phyloP scores from a whole-genome alignment of 2,888 invertebrate genomes.

The Pediacus dermestoides region DNA sequence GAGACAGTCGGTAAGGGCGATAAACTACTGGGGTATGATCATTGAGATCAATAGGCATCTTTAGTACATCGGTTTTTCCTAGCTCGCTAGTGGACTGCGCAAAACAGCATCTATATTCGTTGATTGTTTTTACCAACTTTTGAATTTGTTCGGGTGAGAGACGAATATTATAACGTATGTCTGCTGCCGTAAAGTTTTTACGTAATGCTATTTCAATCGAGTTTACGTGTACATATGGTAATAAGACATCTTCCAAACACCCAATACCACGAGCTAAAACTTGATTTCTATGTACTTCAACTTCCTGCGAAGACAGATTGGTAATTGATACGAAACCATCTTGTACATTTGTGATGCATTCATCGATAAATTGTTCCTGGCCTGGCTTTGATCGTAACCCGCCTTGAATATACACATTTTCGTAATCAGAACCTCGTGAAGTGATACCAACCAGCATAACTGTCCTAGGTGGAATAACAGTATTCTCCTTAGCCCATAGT shows the following conservation, averaged over 20 bases:
- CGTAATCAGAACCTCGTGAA: constrained; percentile 3
- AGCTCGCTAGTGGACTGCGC: constrained; percentile 18
- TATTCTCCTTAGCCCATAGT: constrained; percentile 12
- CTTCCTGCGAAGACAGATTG: constrained; percentile 8
- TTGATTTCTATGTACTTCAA: constrained; percentile 5
- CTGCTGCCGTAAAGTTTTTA: neutral
- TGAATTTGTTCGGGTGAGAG: neutral
- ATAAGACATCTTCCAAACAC: neutral
- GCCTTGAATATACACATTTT: neutral
- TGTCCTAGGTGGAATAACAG: constrained; percentile 11
- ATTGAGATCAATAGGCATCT: constrained; percentile 28
- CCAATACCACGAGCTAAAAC: neutral
- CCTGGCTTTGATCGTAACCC: neutral
- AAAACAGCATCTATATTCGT: constrained; percentile 18
- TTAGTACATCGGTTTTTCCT: constrained; percentile 19
- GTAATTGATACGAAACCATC: constrained; percentile 8
- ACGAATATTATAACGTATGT: constrained; percentile 1
- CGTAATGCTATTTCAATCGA: neutral
- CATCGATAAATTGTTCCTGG: constrained; percentile 5
- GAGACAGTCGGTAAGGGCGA: constrained; percentile 30
- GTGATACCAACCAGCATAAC: neutral
- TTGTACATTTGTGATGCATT: constrained; percentile 8
- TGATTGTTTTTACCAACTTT: constrained; percentile 3
- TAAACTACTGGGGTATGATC: constrained; percentile 30
- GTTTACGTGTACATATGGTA: neutral